These are phyloP conservation scores for Rutpela maculata DNA, from an alignment of 2,888 invertebrate genomes.

Conservation along the genomic window DNA sequence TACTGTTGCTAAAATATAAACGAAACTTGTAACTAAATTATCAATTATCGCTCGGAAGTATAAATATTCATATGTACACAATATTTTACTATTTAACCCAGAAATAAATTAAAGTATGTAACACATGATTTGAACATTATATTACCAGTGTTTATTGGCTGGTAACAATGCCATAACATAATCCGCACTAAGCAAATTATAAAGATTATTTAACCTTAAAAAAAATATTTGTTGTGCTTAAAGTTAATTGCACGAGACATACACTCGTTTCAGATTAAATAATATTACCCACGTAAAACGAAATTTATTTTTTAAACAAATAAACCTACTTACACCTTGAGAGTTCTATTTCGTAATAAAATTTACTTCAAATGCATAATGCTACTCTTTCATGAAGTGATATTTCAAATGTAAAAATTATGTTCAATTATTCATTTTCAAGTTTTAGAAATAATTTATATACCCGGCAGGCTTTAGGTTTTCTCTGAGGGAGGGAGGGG, in stretches of 20 bases:
- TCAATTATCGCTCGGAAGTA: neutral
- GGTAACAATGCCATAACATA: neutral
- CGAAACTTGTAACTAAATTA: neutral
- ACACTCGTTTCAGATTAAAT: neutral
- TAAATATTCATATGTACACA: neutral
- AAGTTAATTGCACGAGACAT: conserved; percentile 15
- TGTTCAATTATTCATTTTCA: too few relatives aligned
- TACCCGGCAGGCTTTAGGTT: too few relatives aligned
- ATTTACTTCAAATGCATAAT: too few relatives aligned
- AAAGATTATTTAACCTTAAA: neutral
- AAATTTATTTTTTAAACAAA: conserved; percentile 21
- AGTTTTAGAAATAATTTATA: too few relatives aligned
- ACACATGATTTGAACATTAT: neutral
- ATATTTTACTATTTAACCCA: neutral
- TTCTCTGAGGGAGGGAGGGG: too few relatives aligned
- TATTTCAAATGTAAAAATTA: too few relatives aligned
- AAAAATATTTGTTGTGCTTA: neutral
- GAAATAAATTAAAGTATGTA: neutral
- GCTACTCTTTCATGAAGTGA: too few relatives aligned
- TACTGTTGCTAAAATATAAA: neutral
- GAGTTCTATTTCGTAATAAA: too few relatives aligned
- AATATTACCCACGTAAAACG: conserved; percentile 14
- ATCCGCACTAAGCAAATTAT: neutral
- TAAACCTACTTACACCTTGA: neutral
- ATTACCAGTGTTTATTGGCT: neutral